A percentile compares a stretch with the other conserved stretches of the same genome.
phyloP scores from a whole-genome alignment of 2,113 vertebrate species.

The Mesoclemmys tuberculata region DNA sequence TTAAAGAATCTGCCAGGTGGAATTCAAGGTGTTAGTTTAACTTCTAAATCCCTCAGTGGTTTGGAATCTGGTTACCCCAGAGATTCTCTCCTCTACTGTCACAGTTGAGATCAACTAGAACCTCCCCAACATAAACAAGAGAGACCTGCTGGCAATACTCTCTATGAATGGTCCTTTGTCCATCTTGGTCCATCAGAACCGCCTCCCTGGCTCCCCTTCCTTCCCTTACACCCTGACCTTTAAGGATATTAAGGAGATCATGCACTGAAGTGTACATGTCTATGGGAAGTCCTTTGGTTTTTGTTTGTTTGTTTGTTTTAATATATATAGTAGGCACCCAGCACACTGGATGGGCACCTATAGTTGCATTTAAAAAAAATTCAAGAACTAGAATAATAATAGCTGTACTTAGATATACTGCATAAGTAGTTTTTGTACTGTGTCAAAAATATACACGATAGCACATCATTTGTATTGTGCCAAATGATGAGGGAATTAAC shows the following conservation, averaged over 20 bases:
- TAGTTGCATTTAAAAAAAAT: not conserved
- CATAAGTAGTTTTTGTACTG: not conserved
- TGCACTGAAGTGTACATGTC: not conserved
- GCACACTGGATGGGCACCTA: not conserved
- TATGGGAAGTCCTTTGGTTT: not conserved
- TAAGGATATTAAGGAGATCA: not conserved
- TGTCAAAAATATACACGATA: not conserved
- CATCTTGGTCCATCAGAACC: not conserved
- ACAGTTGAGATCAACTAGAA: accelerated
- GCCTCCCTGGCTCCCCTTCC: too few species aligned
- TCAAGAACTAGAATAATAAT: not conserved
- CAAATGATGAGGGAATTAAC: not conserved
- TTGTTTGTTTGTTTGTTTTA: too few species aligned
- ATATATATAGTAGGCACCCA: not conserved
- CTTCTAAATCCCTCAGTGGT: not conserved
- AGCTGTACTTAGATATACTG: not conserved
- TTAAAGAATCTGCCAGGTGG: not conserved
- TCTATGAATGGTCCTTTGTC: not conserved
- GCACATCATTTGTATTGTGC: not conserved
- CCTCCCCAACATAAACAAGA: not conserved
- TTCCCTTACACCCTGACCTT: not conserved
- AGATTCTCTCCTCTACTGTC: not conserved
- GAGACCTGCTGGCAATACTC: not conserved
- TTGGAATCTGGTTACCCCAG: not conserved
- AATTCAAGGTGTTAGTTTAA: not conserved